Evolutionary conservation across 1,140 invertebrate genomes (phyloP).

Genomic region (Thalassaphorura encarpata): DNA sequence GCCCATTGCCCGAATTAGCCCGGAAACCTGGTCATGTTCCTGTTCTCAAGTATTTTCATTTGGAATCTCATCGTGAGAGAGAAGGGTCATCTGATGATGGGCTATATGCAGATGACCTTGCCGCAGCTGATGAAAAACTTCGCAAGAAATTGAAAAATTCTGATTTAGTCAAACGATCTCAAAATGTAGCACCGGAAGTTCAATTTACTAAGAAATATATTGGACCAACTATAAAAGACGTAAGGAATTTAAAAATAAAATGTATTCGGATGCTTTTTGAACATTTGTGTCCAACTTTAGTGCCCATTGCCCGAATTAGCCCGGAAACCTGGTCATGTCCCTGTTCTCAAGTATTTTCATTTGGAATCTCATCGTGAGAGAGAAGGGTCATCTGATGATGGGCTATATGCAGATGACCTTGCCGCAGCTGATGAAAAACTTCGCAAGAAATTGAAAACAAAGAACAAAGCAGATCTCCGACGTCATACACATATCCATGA

Average conservation of each 20-base stretch:
- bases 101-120: constrained; percentile 22
- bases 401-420: constrained; percentile 23
- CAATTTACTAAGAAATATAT: too few relatives aligned
- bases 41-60: constrained; percentile 1
- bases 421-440: constrained; percentile 1
- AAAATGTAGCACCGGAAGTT: too few relatives aligned
- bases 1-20: neutral
- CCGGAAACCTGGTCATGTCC: neutral
- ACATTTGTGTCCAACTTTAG: too few relatives aligned
- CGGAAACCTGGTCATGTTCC: neutral
- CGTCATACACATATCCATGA: too few relatives aligned
- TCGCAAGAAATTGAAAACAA: neutral
- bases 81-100: constrained; percentile 18
- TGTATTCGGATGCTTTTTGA: too few relatives aligned
- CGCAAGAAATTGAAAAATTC: neutral
- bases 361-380: constrained; percentile 9
- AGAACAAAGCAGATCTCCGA: too few relatives aligned
- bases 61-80: constrained; percentile 9
- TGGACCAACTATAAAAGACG: too few relatives aligned
- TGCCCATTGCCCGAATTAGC: neutral
- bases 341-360: constrained; percentile 2
- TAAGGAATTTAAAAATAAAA: too few relatives aligned
- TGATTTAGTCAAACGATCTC: neutral
- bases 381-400: constrained; percentile 15
- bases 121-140: constrained; percentile 1